Base-by-base conservation (phyloP, 2,888 invertebrate genomes). In the Coenonympha glycerion region DNA sequence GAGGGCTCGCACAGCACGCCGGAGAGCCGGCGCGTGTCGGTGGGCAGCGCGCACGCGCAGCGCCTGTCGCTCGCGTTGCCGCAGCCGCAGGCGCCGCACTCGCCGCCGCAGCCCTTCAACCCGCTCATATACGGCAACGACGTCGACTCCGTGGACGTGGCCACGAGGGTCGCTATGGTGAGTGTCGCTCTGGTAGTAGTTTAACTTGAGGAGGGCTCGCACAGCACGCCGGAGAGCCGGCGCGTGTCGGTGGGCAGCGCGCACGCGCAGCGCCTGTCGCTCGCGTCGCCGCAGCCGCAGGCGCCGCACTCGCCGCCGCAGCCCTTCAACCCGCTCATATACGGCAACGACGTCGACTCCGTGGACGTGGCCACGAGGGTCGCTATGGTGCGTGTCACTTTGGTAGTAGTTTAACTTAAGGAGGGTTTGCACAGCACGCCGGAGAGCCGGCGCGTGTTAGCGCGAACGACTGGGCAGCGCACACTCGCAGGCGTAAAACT, bases 291-390 rank as follows among this genome's bases (percentile, higher is more conserved):
- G 70, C 63, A 65, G 64, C 31, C 68, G 68, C 47, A 56, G 31
- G 49, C 59, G 18, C 60, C 58, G 6, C 62, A 60, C 47, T 53
- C 71, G 4, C 65, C 65, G 4, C 82, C 89, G 6, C 90, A 90
- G 64, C 89, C 90, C 4, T 90, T 90, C 61, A 97, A 97, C 85
- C 96, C 96, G 0, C 94, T 97, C 68, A 95, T 98, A 61, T 96
- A 93, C 72, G 96, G 95, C 33, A 95, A 93, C 69, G 97, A 99
- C 76, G 96, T 98, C 0, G 99, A 99, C 77, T 97, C 98, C 0
- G 99, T 99, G 0, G 99, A 99, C 79, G 93, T 99, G 15, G 99
- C 99, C 6, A 98, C 98, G 0, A 87, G 99, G 55, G 97, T 99
- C 37, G 99, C 98, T 9, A 98, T 98, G 97, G 97, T 95, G 72